Evolutionary conservation across 1,140 invertebrate genomes (phyloP).

Genomic region (Magallana angulata): DNA sequence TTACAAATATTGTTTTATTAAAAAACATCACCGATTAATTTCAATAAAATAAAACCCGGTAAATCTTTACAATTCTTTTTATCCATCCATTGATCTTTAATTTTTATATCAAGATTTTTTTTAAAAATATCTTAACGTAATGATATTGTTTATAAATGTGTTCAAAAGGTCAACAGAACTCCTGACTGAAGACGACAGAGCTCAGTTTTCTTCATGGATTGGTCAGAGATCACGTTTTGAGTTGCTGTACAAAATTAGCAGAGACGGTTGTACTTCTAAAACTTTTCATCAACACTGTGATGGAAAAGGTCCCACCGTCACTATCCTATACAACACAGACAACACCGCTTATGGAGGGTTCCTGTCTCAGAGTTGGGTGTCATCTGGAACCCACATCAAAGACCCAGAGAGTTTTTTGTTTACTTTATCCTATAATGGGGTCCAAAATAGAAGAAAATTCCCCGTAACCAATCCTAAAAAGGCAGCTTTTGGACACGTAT

Average conservation of each 20-base stretch:
- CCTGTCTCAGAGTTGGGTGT: slow-evolving; percentile 49
- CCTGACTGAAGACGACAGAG: background rate
- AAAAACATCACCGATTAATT: no score
- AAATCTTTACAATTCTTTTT: no score
- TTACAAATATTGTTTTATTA: no score
- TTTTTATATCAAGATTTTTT: no score
- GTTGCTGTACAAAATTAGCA: slow-evolving; percentile 53
- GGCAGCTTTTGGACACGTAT: background rate
- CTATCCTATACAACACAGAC: slow-evolving; percentile 57
- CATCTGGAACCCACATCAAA: background rate
- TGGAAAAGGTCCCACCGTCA: slow-evolving; percentile 60
- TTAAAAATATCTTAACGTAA: no score
- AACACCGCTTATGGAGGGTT: slow-evolving; percentile 62
- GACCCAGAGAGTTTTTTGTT: background rate
- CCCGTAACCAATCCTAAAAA: background rate
- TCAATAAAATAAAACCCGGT: no score
- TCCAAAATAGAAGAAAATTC: background rate
- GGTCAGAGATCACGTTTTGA: slow-evolving; percentile 13
- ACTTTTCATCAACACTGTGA: slow-evolving; percentile 63
- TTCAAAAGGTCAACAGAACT: background rate
- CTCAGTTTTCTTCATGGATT: background rate
- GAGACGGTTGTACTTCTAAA: slow-evolving; percentile 48
- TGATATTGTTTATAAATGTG: no score
- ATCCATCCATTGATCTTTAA: no score
- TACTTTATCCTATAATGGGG: background rate